These are phyloP conservation scores for Heliconius sara DNA, from an alignment of 2,888 invertebrate species.

Conservation along the genomic window DNA sequence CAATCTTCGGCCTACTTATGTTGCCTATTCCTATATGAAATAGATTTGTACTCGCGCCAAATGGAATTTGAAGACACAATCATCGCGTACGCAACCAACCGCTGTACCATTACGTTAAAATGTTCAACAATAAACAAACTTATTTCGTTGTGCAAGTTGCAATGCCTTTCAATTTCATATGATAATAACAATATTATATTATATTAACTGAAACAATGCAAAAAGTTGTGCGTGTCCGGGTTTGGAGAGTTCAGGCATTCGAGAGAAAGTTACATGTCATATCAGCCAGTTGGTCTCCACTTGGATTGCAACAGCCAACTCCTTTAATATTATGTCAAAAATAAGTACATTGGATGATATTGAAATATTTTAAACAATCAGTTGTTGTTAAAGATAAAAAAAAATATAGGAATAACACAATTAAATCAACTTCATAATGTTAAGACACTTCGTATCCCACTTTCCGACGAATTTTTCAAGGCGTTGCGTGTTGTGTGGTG, in stretches of 20 bases:
- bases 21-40: background rate
- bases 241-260: conserved; percentile 61
- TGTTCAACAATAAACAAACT: conserved; percentile 12
- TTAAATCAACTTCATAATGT: too few relatives aligned
- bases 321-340: conserved; percentile 62
- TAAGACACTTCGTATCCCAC: too few relatives aligned
- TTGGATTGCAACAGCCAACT: conserved; percentile 60
- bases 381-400: background rate
- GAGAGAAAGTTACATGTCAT: conserved; percentile 75
- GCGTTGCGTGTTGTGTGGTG: too few relatives aligned
- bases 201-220: conserved; percentile 77
- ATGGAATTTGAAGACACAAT: background rate
- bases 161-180: conserved; percentile 70
- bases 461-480: too few relatives aligned
- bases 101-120: background rate
- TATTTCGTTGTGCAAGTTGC: background rate
- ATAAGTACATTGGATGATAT: conserved; percentile 27
- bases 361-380: background rate
- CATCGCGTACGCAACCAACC: background rate
- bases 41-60: background rate
- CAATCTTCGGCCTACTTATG: background rate
- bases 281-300: conserved; percentile 59
- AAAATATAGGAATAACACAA: too few relatives aligned
- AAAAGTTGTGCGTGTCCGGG: conserved; percentile 68
- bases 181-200: conserved; percentile 73